Evolutionary conservation across 2,888 invertebrate genomes (phyloP).

Genomic region (Perithous albicinctus): DNA sequence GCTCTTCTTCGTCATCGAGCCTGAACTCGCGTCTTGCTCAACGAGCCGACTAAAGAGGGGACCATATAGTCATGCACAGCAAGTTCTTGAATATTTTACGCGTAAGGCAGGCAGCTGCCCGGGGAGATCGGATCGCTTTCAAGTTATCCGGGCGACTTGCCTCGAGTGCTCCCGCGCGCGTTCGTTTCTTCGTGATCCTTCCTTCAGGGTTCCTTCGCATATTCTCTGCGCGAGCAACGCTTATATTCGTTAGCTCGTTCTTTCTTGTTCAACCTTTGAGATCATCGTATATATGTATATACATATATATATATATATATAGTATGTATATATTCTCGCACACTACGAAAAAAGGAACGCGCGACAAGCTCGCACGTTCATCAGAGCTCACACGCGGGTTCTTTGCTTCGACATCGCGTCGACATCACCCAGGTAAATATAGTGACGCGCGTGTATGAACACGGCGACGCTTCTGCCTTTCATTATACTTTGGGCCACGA

Average conservation of each 20-base stretch:
- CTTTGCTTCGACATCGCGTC: slow-evolving; percentile 31
- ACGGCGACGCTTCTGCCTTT: slow-evolving; percentile 65
- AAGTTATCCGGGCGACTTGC: slow-evolving; percentile 84
- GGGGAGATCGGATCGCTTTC: slow-evolving; percentile 84
- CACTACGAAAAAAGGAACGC: slow-evolving; percentile 7
- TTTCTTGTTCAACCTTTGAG: slow-evolving; percentile 8
- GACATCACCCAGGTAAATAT: slow-evolving; percentile 48
- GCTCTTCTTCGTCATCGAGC: slow-evolving; percentile 66
- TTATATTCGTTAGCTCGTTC: slow-evolving; percentile 23
- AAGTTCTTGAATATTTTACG: slow-evolving; percentile 83
- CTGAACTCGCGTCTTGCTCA: slow-evolving; percentile 71
- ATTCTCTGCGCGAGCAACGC: slow-evolving; percentile 34
- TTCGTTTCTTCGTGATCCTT: slow-evolving; percentile 59
- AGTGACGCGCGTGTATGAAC: slow-evolving; percentile 35
- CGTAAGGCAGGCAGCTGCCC: slow-evolving; percentile 84
- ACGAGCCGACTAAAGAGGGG: slow-evolving; percentile 75
- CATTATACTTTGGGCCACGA: slow-evolving; percentile 73
- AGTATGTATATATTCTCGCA: too few species aligned
- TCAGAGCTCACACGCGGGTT: not conserved
- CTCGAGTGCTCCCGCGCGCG: slow-evolving; percentile 76
- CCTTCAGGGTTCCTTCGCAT: slow-evolving; percentile 49
- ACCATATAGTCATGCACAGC: slow-evolving; percentile 58
- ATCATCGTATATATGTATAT: too few species aligned
- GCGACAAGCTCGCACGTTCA: slow-evolving; percentile 13
- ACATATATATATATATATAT: too few species aligned